Base-by-base conservation (phyloP, 2,113 vertebrate species). In the Trogon surrucura region DNA sequence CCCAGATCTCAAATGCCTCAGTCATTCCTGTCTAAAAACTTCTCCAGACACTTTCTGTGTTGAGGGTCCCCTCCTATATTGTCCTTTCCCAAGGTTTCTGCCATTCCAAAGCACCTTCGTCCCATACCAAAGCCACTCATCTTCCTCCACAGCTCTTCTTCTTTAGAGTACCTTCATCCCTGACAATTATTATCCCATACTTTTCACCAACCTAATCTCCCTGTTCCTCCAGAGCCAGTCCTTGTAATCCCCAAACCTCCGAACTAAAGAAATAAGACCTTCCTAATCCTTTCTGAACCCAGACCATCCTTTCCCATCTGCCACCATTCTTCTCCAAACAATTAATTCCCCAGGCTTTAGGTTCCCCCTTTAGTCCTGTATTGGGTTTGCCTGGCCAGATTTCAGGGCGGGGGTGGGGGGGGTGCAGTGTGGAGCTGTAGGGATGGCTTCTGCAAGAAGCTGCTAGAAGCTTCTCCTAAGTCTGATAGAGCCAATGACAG, bases 61-160 rank as follows among this genome's bases (percentile, higher is more conserved):
- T 6, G 1, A 53, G 26, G 5, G 3, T 83, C 6, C 5, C 10
- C 16, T 79, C 36, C 14, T 14, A 62, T 1, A 1, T 4, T 74
- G 17, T 44, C 5, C 3, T 13, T 82, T 91, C 38, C 16, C 53
- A 85, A 51, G 19, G 22, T 38, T 29, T 89, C 19, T 72, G 34
- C 10, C 41, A 3, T 67, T 92, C 11, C 56, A 79, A 78, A 80
- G 14, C 32, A 66, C 6, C 47, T 85, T 88, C 10, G 17, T 72
- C 11, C 11, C 16, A 13, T 30, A 47, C 5, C 53, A 80, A 64
- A 67, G 4, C 13, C 9, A 60, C 8, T 62, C 23, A 51, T 47
- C n/a, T 79, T 91, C 48, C 25, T 67, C 10, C 11, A 16, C 12
- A 16, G 30, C 21, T 69, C 57, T 80, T 44, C 38, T 88, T 51